Evolutionary conservation across 2,113 vertebrate species (phyloP).

Genomic region (Nycticryphes semicollaris): DNA sequence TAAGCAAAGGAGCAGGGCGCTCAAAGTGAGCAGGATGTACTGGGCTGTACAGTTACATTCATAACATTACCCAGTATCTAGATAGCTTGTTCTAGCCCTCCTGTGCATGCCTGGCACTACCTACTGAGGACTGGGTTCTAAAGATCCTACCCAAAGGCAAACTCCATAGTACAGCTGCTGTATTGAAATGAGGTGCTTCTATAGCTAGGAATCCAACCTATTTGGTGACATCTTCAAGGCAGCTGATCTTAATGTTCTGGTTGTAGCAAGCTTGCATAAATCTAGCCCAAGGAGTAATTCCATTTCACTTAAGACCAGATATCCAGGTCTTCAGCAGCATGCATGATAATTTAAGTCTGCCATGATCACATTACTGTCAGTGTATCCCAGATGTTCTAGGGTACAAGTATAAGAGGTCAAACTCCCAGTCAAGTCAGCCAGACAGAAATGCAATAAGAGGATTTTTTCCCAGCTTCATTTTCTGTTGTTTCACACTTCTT

Average conservation of each 20-base stretch:
- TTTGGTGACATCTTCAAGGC: background rate
- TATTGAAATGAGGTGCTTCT: background rate
- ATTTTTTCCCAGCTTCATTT: background rate
- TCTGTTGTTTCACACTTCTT: background rate
- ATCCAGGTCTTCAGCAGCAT: background rate
- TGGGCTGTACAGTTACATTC: background rate
- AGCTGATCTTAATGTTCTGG: background rate
- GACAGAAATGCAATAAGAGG: background rate
- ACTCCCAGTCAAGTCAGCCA: background rate
- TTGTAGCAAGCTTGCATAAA: background rate
- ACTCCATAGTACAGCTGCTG: background rate
- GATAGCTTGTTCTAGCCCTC: background rate
- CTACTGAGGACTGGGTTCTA: background rate
- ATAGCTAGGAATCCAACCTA: rapidly evolving
- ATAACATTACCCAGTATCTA: too few relatives aligned
- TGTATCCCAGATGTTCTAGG: background rate
- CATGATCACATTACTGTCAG: background rate
- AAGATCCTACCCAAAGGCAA: background rate
- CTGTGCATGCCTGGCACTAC: background rate
- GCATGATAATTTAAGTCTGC: background rate
- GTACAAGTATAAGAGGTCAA: background rate
- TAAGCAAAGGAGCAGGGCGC: background rate
- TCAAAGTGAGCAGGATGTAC: too few relatives aligned
- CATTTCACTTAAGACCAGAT: background rate
- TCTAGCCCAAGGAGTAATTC: background rate